These are phyloP conservation scores for Heliothis subflexa DNA, from an alignment of 1,140 invertebrate species.

Conservation along the genomic window DNA sequence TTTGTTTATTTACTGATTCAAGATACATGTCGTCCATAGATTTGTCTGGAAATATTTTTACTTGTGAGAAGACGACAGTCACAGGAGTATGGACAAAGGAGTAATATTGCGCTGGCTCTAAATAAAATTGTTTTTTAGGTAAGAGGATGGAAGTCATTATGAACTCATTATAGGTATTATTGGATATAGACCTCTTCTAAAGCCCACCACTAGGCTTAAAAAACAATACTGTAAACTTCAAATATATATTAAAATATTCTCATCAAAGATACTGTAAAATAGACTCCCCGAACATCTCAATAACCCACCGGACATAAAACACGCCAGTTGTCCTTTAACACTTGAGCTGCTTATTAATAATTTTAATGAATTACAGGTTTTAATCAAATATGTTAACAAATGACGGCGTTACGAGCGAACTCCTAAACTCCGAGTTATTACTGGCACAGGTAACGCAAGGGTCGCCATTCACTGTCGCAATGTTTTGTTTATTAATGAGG, in stretches of 20 bases:
- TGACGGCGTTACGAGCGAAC: slow-evolving; percentile 48
- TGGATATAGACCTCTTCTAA: no score
- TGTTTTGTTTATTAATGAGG: slow-evolving; percentile 66
- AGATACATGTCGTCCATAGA: no score
- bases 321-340: not conserved
- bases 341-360: slow-evolving; percentile 46
- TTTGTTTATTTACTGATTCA: no score
- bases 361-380: slow-evolving; percentile 49
- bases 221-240: not conserved
- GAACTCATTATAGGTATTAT: no score
- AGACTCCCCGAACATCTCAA: not conserved
- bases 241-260: not conserved
- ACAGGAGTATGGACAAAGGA: no score
- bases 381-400: slow-evolving; percentile 58
- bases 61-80: no score
- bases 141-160: no score
- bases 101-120: no score
- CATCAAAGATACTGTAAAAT: not conserved
- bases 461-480: slow-evolving; percentile 49
- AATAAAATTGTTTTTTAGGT: no score
- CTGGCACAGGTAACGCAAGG: slow-evolving; percentile 39
- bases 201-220: no score
- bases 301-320: not conserved
- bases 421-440: slow-evolving; percentile 47
- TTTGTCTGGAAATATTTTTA: no score